phyloP scores from a whole-genome alignment of 1,140 invertebrate genomes.

The Vanessa tameamea region DNA sequence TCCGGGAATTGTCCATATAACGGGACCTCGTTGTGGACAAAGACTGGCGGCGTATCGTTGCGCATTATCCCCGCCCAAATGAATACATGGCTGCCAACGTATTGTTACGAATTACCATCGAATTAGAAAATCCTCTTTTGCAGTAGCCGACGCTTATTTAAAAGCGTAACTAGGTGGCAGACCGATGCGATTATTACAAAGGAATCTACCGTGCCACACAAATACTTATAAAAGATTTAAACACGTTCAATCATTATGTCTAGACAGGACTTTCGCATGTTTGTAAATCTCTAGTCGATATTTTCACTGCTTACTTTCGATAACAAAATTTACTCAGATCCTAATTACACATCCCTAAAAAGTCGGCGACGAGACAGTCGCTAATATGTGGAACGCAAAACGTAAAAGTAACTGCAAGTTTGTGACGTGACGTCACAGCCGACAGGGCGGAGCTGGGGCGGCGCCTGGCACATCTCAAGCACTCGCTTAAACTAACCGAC shows the following conservation, averaged over 20 bases:
- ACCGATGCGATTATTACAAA: constrained; percentile 25
- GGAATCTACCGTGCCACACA: constrained; percentile 19
- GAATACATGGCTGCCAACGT: constrained; percentile 42
- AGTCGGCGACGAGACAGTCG: constrained; percentile 77
- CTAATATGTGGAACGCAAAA: constrained; percentile 76
- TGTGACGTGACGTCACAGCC: constrained; percentile 71
- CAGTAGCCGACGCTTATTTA: constrained; percentile 51
- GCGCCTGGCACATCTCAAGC: constrained; percentile 58
- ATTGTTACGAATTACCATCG: constrained; percentile 74
- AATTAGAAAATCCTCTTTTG: constrained; percentile 72
- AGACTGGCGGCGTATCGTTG: constrained; percentile 68
- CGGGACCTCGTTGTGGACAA: constrained; percentile 64
- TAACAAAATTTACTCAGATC: constrained; percentile 65
- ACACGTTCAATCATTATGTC: constrained; percentile 33
- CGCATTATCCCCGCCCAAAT: constrained; percentile 62
- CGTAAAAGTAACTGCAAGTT: constrained; percentile 61
- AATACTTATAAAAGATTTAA: constrained; percentile 25
- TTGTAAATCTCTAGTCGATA: constrained; percentile 47
- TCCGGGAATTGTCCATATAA: constrained; percentile 69
- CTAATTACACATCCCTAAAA: constrained; percentile 75
- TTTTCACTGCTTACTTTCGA: constrained; percentile 53
- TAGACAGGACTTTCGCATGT: constrained; percentile 45
- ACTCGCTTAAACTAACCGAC: constrained; percentile 51
- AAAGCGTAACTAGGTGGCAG: constrained; percentile 78
- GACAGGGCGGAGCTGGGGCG: constrained; percentile 73